phyloP scores from a whole-genome alignment of 2,113 vertebrate species.

The Neolamprologus hecqui region DNA sequence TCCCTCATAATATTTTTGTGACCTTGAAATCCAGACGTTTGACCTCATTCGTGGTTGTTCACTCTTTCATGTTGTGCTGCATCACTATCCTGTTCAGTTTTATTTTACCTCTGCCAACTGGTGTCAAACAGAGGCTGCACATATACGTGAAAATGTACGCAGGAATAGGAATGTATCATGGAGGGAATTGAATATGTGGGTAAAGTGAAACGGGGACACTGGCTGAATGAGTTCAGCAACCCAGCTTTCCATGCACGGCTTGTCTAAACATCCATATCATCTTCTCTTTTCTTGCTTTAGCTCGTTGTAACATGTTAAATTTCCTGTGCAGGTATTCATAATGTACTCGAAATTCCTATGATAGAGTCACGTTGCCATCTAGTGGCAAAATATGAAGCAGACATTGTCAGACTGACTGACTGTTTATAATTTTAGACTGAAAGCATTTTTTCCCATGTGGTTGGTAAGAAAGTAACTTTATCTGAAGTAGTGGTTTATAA shows the following conservation, averaged over 20 bases:
- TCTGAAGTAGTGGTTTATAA: neutral
- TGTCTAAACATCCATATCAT: neutral
- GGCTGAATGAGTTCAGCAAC: neutral
- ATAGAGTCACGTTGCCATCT: conserved; percentile 39
- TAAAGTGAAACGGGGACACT: neutral
- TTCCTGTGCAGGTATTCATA: neutral
- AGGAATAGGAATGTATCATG: neutral
- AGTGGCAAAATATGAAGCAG: conserved; percentile 30
- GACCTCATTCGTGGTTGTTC: neutral
- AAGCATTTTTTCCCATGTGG: neutral
- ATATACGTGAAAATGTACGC: neutral
- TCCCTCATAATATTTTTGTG: neutral
- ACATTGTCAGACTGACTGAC: neutral
- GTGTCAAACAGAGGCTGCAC: neutral
- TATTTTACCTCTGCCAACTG: neutral
- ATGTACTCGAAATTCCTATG: neutral
- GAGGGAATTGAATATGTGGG: neutral
- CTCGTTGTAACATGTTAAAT: neutral
- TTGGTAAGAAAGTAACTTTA: neutral
- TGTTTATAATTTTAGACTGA: neutral
- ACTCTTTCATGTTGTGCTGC: neutral
- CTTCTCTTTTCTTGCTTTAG: neutral
- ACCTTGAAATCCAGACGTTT: neutral
- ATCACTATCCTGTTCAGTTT: neutral
- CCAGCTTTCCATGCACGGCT: neutral